These are phyloP conservation scores for Eudasyphora cyanicolor DNA, from an alignment of 2,888 invertebrate species.

Conservation along the genomic window DNA sequence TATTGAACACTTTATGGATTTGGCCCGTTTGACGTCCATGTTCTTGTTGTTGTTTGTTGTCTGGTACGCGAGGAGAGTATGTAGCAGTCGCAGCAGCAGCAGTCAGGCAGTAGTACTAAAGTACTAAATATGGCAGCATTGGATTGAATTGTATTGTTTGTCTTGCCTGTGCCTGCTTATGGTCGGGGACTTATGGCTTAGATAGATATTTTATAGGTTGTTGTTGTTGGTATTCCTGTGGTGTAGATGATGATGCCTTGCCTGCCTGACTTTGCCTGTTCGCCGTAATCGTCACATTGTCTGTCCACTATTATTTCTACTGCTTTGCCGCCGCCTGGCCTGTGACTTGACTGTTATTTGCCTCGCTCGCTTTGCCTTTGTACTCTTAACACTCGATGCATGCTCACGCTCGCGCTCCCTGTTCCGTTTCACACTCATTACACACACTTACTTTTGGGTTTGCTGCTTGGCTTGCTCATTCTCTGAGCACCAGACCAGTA, in stretches of 20 bases:
- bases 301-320: neutral
- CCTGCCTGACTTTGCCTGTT: neutral
- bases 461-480: slow-evolving; percentile 18
- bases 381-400: slow-evolving; percentile 1
- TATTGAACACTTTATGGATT: slow-evolving; percentile 28
- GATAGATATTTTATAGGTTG: neutral
- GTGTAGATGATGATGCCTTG: neutral
- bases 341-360: neutral
- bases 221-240: neutral
- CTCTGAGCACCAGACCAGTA: too few relatives aligned
- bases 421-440: slow-evolving; percentile 12
- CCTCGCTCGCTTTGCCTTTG: slow-evolving; percentile 2
- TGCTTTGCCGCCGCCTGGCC: neutral
- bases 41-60: slow-evolving; percentile 15
- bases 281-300: slow-evolving; percentile 23
- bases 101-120: neutral
- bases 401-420: slow-evolving; percentile 15
- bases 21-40: slow-evolving; percentile 1
- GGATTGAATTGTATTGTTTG: neutral
- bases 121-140: slow-evolving; percentile 18
- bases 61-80: neutral
- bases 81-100: neutral
- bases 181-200: slow-evolving; percentile 15
- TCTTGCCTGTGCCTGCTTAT: neutral
- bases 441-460: slow-evolving; percentile 20